phyloP scores from a whole-genome alignment of 1,140 invertebrate genomes.

The Brachionus plicatilis region DNA sequence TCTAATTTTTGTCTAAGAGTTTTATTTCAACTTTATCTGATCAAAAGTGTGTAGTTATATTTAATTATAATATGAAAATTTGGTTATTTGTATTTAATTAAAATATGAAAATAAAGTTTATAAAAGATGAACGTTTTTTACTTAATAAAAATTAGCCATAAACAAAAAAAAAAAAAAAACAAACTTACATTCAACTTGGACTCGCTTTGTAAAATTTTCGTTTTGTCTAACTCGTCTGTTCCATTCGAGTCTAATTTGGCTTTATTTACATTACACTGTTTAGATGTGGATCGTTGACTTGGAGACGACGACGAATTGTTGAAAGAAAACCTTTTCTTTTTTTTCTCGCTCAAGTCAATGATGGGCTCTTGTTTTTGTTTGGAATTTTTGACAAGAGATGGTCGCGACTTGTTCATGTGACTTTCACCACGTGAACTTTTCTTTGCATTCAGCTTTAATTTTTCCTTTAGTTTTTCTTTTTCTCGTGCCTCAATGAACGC shows the following conservation, averaged over 20 bases:
- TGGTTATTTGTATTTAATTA: too few relatives aligned
- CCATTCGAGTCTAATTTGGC: background rate
- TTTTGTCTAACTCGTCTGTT: background rate
- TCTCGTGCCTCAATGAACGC: background rate
- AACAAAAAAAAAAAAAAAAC: background rate
- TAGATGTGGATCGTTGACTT: background rate
- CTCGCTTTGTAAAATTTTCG: background rate
- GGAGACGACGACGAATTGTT: background rate
- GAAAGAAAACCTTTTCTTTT: constrained; percentile 15
- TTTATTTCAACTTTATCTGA: background rate
- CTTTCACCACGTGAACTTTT: background rate
- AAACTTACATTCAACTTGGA: background rate
- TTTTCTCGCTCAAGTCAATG: background rate
- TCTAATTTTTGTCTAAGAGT: background rate
- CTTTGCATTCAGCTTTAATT: background rate
- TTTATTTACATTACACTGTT: background rate
- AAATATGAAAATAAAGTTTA: background rate
- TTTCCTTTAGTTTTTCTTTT: background rate
- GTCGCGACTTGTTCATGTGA: background rate
- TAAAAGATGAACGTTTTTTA: background rate
- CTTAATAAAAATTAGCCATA: background rate
- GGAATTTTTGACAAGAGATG: background rate
- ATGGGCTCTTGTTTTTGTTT: background rate
- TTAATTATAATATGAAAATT: too few relatives aligned
- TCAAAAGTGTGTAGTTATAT: too few relatives aligned